Evolutionary conservation across 2,888 invertebrate genomes (phyloP), one percentile per base, ranked within the genome.

Genomic region (Tiliacea citrago): DNA sequence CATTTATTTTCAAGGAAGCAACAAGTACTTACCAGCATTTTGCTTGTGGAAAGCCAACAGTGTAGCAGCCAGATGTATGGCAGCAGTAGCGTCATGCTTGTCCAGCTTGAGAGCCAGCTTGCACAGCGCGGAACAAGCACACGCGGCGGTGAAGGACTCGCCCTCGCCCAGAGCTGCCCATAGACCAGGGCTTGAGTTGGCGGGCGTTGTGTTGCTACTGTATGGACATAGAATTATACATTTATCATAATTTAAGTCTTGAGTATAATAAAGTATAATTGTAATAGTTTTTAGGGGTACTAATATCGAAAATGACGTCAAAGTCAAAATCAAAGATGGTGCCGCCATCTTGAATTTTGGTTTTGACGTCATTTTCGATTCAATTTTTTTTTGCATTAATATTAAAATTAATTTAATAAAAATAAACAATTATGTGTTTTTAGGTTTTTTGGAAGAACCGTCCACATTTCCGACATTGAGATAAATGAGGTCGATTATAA

Each of bases 111-210:
- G 97, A 0, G 99, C 98, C 88, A 99, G 95, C 96, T 99, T 99
- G 58, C 98, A 98, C 69, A 99, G 97, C 49, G 99, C 98, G 2
- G 99, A 98, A 61, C 99, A 98, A 35, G 99, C 96, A 60, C 99
- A 98, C 21, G 99, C 99, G 3, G 98, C 99, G 79, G 99, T 98
- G 95, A 99, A 99, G 95, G 99, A 99, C 91, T 99, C 99, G 3
- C 99, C 99, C 85, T 98, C 98, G 97, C 99, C 97, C 90, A 99
- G 97, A 91, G 99, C 99, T 86, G 98, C 97, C 55, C 99, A 97
- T 75, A 99, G 95, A 12, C 65, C 87, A 0, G 98, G 98, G 0
- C 84, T 89, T 0, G 81, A 0, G 18, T 49, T 35, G 6, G n/a
- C 6, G 49, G 81, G 1, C 65, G 79, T 24, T 58, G 58, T 60